Evolutionary conservation across 64 coral and sea anemone species (phyloP), one percentile per base, ranked within the genome.

Genomic region (Dendronephthya gigantea): DNA sequence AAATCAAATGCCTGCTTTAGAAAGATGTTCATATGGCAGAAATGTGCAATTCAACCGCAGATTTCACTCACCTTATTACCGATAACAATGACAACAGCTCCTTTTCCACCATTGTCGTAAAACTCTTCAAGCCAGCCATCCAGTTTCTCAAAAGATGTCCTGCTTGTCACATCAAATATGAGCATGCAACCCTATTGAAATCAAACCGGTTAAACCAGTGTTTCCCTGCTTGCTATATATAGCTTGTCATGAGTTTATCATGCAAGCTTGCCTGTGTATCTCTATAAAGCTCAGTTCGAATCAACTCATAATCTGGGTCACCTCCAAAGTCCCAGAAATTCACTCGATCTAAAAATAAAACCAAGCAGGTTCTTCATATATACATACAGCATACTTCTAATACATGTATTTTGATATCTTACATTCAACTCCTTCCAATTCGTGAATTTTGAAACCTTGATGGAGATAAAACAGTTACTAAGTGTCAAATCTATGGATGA

Each of bases 321-420:
- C 94, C 94, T 82, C 94, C 94, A 97, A 97, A 97, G 82, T 97
- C 94, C 94, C 94, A 97, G 84, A 97, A 97, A 83, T 97, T 93
- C 27, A 97, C 40, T 17, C 94, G 83, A 81, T 97, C 94, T 96
- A 81, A 86, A 27, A 38, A 25, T 55, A 17, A 81, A 14, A 84
- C 88, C 37, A 66, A 25, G 56, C 28, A 23, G 23, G 1, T 14
- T 47, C 28, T 48, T 40, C 29, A 45, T 11, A 45, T 11, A 45
- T 4, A 68, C 41, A 45, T 41, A 0, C 28, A 19, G 50, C 0
- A 86, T 9, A 15, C 39, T 14, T 69, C 62, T 23, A 45, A n/a
- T 27, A 16, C 2, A 16, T 31, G 10, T 69, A 7, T 36, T 72
- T 14, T 9, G 0, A 87, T 12, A 84, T 90, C 94, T 92, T 81